Conservation (phyloP, 2,888 invertebrate genomes). For the Iphiclides podalirius region DNA sequence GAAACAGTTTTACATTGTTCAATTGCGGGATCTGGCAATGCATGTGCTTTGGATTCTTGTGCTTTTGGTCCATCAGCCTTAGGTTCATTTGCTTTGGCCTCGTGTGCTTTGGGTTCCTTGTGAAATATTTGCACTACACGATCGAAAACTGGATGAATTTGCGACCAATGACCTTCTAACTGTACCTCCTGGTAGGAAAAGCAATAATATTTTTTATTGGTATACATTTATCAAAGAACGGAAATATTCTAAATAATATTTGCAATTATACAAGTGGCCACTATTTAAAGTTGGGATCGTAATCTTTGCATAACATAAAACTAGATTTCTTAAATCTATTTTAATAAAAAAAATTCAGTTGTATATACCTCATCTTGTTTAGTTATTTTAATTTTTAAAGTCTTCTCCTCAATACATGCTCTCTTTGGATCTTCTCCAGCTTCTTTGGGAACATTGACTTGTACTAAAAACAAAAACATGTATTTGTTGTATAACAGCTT, state of each 20-base stretch:
- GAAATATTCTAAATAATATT: too few relatives aligned
- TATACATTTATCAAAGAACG: too few relatives aligned
- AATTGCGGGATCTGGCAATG: not conserved
- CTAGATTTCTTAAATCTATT: too few relatives aligned
- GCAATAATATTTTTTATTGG: too few relatives aligned
- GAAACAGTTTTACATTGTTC: not conserved
- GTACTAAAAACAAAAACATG: not conserved
- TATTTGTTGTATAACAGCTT: not conserved
- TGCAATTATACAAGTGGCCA: too few relatives aligned
- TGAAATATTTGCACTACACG: slow-evolving; percentile 57
- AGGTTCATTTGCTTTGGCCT: slow-evolving; percentile 7
- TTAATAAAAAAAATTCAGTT: too few relatives aligned
- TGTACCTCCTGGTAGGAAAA: slow-evolving; percentile 48
- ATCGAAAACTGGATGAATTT: slow-evolving; percentile 53
- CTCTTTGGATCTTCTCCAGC: slow-evolving; percentile 3
- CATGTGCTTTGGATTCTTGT: not conserved
- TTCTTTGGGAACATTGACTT: slow-evolving; percentile 5
- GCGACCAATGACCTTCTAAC: slow-evolving; percentile 60
- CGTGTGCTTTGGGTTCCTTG: slow-evolving; percentile 34
- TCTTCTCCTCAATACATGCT: slow-evolving; percentile 31
- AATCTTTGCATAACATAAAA: too few relatives aligned
- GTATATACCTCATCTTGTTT: slow-evolving; percentile 56
- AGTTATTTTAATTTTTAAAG: slow-evolving; percentile 56
- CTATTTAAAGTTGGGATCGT: too few relatives aligned
- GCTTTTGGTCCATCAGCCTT: too few relatives aligned